A percentile compares a stretch with the other conserved stretches of the same genome.
These are phyloP conservation scores for Brachyistius frenatus DNA, from an alignment of 2,113 vertebrate species.

Conservation along the genomic window DNA sequence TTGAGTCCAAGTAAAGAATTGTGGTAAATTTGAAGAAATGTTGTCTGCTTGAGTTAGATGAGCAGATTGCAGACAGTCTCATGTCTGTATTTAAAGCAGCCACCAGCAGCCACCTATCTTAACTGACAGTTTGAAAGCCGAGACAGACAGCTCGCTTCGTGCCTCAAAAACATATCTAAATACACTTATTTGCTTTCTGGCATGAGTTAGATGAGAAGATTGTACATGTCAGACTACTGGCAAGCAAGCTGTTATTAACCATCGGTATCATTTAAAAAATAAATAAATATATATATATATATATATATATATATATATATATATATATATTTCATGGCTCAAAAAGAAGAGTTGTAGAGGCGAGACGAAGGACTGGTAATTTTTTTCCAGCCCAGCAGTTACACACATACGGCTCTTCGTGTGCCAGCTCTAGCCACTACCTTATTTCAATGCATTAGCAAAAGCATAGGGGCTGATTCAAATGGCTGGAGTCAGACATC, in stretches of 20 bases:
- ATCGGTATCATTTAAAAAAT: not conserved
- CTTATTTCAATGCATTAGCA: not conserved
- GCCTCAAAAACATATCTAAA: not conserved
- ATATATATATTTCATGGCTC: not conserved
- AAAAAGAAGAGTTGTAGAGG: not conserved
- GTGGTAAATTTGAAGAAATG: not conserved
- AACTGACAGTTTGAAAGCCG: not conserved
- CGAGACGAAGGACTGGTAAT: constrained; percentile 1
- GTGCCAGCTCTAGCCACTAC: not conserved
- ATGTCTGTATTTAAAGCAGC: not conserved
- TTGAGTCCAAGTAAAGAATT: not conserved
- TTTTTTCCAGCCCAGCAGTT: not conserved
- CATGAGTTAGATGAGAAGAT: too few relatives aligned
- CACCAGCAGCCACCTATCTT: not conserved
- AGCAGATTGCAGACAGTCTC: not conserved
- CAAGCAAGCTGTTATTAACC: too few relatives aligned
- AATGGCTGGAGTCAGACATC: not conserved
- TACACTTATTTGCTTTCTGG: not conserved
- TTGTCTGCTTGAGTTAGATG: not conserved
- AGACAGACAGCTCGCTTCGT: not conserved
- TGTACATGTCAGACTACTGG: too few relatives aligned
- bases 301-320: not conserved
- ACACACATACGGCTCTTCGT: not conserved
- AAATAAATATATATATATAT: not conserved
- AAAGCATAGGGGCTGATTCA: constrained; percentile 5